Percentiles rank a stretch among this genome's conserved stretches.
phyloP scores from a whole-genome alignment of 1,140 invertebrate genomes.

The Semibalanus balanoides region DNA sequence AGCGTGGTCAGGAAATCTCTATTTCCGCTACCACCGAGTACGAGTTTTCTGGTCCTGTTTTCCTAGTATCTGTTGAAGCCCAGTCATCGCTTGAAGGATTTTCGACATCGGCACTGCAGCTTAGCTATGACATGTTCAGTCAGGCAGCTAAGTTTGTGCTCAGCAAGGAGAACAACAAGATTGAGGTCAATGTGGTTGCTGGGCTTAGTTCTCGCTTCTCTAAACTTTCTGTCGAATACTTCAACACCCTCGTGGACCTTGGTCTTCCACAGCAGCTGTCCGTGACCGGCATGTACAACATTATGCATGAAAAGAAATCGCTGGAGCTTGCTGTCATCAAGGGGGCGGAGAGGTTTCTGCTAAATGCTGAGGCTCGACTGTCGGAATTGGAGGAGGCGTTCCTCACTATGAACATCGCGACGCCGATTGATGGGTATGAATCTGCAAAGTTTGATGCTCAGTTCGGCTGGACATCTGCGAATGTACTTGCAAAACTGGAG shows the following conservation, averaged over 20 bases:
- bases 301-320: neutral
- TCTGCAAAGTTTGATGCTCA: neutral
- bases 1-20: neutral
- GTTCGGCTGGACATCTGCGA: neutral
- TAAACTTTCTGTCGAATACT: neutral
- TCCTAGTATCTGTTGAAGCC: neutral
- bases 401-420: neutral
- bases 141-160: neutral
- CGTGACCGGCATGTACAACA: neutral
- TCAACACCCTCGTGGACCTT: neutral
- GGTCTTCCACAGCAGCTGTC: neutral
- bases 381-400: neutral
- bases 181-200: neutral
- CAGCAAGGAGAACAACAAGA: neutral
- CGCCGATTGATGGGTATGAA: neutral
- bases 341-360: neutral
- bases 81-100: neutral
- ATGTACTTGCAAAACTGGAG: neutral
- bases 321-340: neutral
- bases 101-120: neutral
- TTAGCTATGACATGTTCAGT: neutral
- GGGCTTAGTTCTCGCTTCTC: neutral
- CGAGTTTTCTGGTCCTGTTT: neutral
- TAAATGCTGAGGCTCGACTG: neutral
- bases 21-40: neutral